Evolutionary conservation across 2,888 invertebrate genomes (phyloP).

Genomic region (Dendrolimus houi): DNA sequence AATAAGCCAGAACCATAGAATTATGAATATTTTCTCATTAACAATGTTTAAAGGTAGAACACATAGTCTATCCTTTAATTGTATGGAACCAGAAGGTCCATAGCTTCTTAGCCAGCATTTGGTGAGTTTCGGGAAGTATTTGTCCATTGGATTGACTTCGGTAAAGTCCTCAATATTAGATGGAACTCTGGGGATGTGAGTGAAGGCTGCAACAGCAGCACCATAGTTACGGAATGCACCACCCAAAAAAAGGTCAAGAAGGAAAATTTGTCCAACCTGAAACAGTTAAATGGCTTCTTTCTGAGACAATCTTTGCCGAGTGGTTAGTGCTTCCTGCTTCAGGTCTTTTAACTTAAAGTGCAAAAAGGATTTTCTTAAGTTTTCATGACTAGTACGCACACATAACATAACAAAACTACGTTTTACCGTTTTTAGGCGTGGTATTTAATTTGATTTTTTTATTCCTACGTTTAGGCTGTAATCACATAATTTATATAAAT

Average conservation of each 20-base stretch:
- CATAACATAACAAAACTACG: too few species aligned
- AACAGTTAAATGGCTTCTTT: neutral
- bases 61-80: slow-evolving; percentile 80
- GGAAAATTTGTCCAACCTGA: slow-evolving; percentile 81
- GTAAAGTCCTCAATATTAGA: slow-evolving; percentile 38
- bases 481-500: too few species aligned
- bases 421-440: too few species aligned
- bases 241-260: slow-evolving; percentile 80
- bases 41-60: slow-evolving; percentile 86
- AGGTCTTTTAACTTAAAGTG: too few species aligned
- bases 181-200: slow-evolving; percentile 44
- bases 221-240: slow-evolving; percentile 79
- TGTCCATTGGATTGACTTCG: slow-evolving; percentile 80
- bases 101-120: slow-evolving; percentile 77
- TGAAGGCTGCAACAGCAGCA: slow-evolving; percentile 65
- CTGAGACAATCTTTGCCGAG: neutral
- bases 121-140: slow-evolving; percentile 81
- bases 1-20: slow-evolving; percentile 86
- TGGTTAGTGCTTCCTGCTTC: neutral
- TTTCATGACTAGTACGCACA: too few species aligned
- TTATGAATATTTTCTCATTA: slow-evolving; percentile 86
- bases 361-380: too few species aligned
- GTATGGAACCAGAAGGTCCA: slow-evolving; percentile 77
- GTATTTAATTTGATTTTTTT: too few species aligned
- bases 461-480: too few species aligned